Evolutionary conservation across 2,113 vertebrate species (phyloP), one percentile per base, ranked within the genome.

Genomic region (Thalassoma bifasciatum): DNA sequence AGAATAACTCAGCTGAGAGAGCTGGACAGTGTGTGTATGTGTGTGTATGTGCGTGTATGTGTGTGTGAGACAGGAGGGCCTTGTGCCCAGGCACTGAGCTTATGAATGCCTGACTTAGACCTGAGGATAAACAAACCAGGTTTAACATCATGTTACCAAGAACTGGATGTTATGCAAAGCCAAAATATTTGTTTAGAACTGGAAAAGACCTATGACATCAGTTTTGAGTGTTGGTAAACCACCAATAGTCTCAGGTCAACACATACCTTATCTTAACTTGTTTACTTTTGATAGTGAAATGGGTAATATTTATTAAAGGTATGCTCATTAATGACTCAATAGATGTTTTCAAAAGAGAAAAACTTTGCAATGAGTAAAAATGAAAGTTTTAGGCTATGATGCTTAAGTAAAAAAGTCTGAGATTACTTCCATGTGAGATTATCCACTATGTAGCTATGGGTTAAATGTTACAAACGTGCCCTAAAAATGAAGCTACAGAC

Each of bases 1-100:
- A 87, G 83, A 91, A 92, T 89, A 91, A 84, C 90, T 81, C 79
- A 10, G 66, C 30, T n/a, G 17, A n/a, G 46, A 66, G 59, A 66
- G 77, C 75, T 53, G 14, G 65, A 75, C 54, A 5, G 72, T 34
- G 56, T 22, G 47, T 75, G 30, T 30, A n/a, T 34, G 56, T 22
- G 47, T 75, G 30, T 30, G 72, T 34, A 51, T 22, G 47, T 75
- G 30, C 6, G 72, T 34, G 56, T 22, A 44, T 75, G 30, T 30
- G 72, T 34, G 56, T 22, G 47, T 75, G 30, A 4, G 67, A 92
- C 79, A 81, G 85, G 67, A 72, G 72, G 23, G 62, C 87, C 86
- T 80, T 89, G 83, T 92, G 69, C 68, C 37, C 46, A 11, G 16
- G 72, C 66, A 77, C 56, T 16, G 2, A 37, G 78, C 58, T 72